Base-by-base conservation (phyloP, 2,888 invertebrate genomes). In the Bellardia bayeri region DNA sequence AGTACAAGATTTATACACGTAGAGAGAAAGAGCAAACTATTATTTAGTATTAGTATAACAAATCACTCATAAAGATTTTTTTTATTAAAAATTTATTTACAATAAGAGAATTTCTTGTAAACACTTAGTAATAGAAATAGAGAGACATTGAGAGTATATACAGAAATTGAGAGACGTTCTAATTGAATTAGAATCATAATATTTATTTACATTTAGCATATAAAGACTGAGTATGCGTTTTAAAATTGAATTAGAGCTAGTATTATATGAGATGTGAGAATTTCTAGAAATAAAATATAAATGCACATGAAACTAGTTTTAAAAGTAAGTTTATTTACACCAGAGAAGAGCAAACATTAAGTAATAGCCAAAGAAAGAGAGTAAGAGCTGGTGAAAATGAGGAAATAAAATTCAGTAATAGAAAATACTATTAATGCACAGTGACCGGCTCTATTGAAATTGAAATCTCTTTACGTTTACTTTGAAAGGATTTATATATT, bases 401-500 rank as follows among this genome's bases (percentile, higher is more conserved):
- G 56, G n/a, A 68, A 42, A 76, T 72, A 40, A 58, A 76, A 40
- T 40, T 61, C 16, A 76, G 42, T 80, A 64, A 64, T 56, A 49
- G 74, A 74, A 76, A 74, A 54, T 76, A 75, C 40, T 82, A 89
- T 89, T 91, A 91, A 91, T 91, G 91, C 92, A 91, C 91, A 91
- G 89, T 90, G 86, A 90, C 91, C 92, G 92, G 91, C 91, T 90
- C 89, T 86, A 68, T 88, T 80, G 82, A 80, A 79, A 84, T 72
- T 49, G 68, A 88, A 89, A 86, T 80, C 83, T 71, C 37, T 64
- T 64, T 81, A 45, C 40, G 23, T 40, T 74, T 49, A 33, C 8
- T 80, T 83, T 89, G 75, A 90, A 80, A 42, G 64, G 64, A 81
- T 72, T 88, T 61, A 71, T 61, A 45, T 9, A 45, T 16, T 23